phyloP scores from a whole-genome alignment of 2,113 vertebrate species.

The Scatophagus argus region DNA sequence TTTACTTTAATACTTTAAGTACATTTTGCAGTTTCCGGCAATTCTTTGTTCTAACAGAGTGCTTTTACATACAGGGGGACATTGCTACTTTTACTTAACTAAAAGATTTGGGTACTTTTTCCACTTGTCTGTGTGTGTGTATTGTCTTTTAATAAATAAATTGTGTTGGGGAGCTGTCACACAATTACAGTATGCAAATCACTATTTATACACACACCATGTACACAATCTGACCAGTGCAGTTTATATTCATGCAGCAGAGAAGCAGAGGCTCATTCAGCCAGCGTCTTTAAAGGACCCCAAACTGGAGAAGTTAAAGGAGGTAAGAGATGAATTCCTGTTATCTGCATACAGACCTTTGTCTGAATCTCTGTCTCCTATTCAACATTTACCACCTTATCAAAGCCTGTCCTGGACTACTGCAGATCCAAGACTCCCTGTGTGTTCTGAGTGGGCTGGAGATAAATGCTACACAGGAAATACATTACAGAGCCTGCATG shows the following conservation, averaged over 20 bases:
- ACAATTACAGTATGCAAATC: neutral
- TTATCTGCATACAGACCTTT: neutral
- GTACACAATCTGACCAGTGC: neutral
- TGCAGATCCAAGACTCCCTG: neutral
- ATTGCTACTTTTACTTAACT: neutral
- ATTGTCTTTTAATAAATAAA: neutral
- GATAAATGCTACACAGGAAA: slow-evolving; percentile 46
- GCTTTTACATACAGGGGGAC: no score
- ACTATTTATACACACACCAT: neutral
- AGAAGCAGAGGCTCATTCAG: slow-evolving; percentile 87
- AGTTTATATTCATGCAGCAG: slow-evolving; percentile 77
- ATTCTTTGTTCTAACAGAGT: no score
- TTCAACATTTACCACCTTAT: slow-evolving; percentile 20
- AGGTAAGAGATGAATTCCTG: slow-evolving; percentile 76
- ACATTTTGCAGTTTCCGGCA: no score
- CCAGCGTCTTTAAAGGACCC: slow-evolving; percentile 82
- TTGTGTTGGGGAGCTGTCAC: neutral
- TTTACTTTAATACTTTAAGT: no score
- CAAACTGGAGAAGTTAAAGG: slow-evolving; percentile 86
- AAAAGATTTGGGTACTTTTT: neutral
- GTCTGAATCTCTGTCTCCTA: slow-evolving; percentile 6
- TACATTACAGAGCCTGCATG: slow-evolving; percentile 40
- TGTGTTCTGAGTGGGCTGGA: slow-evolving; percentile 4
- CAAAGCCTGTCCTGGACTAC: neutral
- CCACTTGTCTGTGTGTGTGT: neutral